phyloP scores from a whole-genome alignment of 1,140 invertebrate genomes.

The Drosophila neocordata region DNA sequence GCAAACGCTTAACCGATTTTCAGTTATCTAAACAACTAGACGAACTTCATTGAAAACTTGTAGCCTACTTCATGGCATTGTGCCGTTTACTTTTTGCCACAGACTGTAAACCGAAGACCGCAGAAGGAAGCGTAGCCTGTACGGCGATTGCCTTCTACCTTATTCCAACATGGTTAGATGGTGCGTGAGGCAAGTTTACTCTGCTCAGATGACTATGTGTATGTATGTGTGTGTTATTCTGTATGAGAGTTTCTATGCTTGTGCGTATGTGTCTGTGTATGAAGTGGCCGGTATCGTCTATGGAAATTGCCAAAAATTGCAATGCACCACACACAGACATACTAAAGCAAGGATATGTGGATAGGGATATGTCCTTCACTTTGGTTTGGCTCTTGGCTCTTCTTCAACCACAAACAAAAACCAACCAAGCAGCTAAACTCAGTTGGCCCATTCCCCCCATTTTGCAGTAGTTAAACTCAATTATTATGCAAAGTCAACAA shows the following conservation, averaged over 20 bases:
- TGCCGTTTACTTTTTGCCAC: slow-evolving; percentile 42
- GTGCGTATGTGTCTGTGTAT: slow-evolving; percentile 29
- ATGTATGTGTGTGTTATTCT: slow-evolving; percentile 32
- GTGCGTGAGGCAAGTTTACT: slow-evolving; percentile 54
- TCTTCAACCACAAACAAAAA: slow-evolving; percentile 70
- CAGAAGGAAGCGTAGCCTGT: slow-evolving; percentile 25
- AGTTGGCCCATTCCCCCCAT: slow-evolving; percentile 27
- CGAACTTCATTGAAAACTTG: slow-evolving; percentile 23
- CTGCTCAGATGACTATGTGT: slow-evolving; percentile 60
- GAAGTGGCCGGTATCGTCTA: slow-evolving; percentile 28
- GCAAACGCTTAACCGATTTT: neutral
- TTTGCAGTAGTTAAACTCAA: slow-evolving; percentile 78
- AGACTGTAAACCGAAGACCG: slow-evolving; percentile 46
- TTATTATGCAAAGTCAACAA: slow-evolving; percentile 81
- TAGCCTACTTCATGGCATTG: slow-evolving; percentile 40
- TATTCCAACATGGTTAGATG: slow-evolving; percentile 39
- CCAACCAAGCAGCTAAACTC: slow-evolving; percentile 74
- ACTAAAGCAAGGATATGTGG: slow-evolving; percentile 6
- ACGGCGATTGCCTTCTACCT: neutral
- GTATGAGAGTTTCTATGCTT: slow-evolving; percentile 2
- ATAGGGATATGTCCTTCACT: slow-evolving; percentile 50
- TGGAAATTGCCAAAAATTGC: slow-evolving; percentile 71
- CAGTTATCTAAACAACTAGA: slow-evolving; percentile 6
- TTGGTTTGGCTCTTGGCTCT: slow-evolving; percentile 51
- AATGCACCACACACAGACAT: slow-evolving; percentile 39